phyloP scores from a whole-genome alignment of 2,113 vertebrate genomes.

The Apodemus speciosus region DNA sequence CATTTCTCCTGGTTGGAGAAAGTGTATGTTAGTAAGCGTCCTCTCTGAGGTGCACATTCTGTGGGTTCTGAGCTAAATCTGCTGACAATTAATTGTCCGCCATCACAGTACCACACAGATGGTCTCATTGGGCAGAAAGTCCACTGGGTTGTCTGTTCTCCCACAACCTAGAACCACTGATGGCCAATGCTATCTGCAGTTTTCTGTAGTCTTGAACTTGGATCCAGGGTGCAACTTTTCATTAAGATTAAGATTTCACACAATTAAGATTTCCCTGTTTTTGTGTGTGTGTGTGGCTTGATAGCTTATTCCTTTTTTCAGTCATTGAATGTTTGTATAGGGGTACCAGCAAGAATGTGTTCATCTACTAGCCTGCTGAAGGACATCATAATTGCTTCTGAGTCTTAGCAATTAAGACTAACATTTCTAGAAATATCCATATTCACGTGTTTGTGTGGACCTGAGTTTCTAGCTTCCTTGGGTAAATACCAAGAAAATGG shows the following conservation, averaged over 20 bases:
- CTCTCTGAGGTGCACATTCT: not conserved
- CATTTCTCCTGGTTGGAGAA: not conserved
- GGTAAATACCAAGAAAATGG: not conserved
- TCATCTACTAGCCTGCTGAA: not conserved
- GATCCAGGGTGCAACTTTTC: not conserved
- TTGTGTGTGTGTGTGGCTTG: not conserved
- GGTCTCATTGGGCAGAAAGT: not conserved
- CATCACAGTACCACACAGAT: not conserved
- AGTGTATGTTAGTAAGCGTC: not conserved
- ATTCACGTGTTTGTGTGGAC: not conserved
- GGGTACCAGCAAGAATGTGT: not conserved
- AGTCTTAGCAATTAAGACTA: too few relatives aligned
- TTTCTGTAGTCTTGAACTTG: not conserved
- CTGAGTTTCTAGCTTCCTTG: not conserved
- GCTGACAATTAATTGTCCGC: accelerated
- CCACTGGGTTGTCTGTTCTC: not conserved
- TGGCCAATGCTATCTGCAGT: not conserved
- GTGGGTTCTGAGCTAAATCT: not conserved
- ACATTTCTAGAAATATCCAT: not conserved
- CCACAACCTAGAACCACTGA: not conserved
- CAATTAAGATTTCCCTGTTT: too few relatives aligned
- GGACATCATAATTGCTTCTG: not conserved
- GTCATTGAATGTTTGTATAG: not conserved
- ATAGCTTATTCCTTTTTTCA: not conserved
- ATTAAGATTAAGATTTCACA: not conserved